Base-by-base conservation (phyloP, 2,113 vertebrate species). In the Pseudorectes ferrugineus region DNA sequence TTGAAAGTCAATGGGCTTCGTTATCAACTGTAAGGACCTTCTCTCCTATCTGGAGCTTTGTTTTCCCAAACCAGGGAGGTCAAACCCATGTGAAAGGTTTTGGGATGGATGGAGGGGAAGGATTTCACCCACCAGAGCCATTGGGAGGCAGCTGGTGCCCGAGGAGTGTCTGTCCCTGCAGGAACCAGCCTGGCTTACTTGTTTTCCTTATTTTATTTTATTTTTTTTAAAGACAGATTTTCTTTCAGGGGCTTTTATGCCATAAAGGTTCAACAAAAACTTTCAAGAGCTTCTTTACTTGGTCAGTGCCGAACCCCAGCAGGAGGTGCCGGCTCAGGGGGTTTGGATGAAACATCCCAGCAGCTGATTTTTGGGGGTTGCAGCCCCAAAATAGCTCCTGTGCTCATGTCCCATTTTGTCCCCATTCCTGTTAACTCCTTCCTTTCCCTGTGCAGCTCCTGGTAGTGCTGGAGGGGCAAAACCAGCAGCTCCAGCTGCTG, bases 1-100 rank as follows among this genome's bases (percentile, higher is more conserved):
- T 73, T 96, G 92, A 82, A 95, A 95, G 91, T 95, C 89, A 87
- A 78, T 78, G 42, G 65, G 66, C 13, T 89, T 24, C 31, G 43
- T 20, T 79, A 49, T 81, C 55, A 74, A 49, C 35, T 76, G 3
- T 40, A 68, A 92, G 45, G 77, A 87, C 45, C 23, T 87, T 72
- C 33, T 40, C 31, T 94, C 29, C 66, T 33, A 18, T 17, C 61
- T 84, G 4, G 1, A 14, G 61, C 15, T 84, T 89, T 57, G 54
- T 80, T 66, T 89, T 68, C 55, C 23, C 36, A 67, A 66, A 48
- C 42, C 20, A 35, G 29, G 42, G 31, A 68, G 76, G 43, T 65
- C 78, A 82, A 78, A 93, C 9, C 10, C 6, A 0, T 6, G 7
- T 21, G 45, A 79, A 82, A 90, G 24, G 13, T 7, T 85, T 49